Conservation (phyloP, 2,113 vertebrate species). For the Podarcis raffonei region DNA sequence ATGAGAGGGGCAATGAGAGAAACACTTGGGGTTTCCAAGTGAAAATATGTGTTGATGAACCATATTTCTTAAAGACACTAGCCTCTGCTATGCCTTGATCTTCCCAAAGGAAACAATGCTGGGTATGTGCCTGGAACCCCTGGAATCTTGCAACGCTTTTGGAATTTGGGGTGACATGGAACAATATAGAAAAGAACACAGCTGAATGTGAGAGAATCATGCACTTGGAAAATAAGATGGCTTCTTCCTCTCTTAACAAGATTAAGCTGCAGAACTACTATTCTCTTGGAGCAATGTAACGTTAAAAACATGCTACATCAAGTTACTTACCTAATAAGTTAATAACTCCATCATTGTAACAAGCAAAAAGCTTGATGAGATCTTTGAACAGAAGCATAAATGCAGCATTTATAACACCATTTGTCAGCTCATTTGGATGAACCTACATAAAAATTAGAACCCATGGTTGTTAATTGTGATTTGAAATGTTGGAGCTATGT, state of each 20-base stretch:
- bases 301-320: not conserved
- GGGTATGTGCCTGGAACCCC: no score
- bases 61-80: no score
- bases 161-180: no score
- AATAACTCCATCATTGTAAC: constrained; percentile 98
- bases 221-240: not conserved
- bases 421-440: constrained; percentile 91
- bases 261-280: not conserved
- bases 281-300: not conserved
- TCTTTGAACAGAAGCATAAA: constrained; percentile 99
- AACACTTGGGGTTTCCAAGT: no score
- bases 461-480: not conserved
- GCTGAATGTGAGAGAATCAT: not conserved
- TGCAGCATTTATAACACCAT: constrained; percentile 94
- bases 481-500: not conserved
- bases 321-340: constrained; percentile 90
- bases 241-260: not conserved
- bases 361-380: constrained; percentile 97
- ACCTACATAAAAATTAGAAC: constrained; percentile 79
- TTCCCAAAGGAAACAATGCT: no score
- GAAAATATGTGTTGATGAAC: no score
- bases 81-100: no score
- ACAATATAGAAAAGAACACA: not conserved
- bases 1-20: no score
- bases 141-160: no score